These are phyloP conservation scores for Cephonodes hylas DNA, from an alignment of 2,888 invertebrate genomes.

Conservation along the genomic window DNA sequence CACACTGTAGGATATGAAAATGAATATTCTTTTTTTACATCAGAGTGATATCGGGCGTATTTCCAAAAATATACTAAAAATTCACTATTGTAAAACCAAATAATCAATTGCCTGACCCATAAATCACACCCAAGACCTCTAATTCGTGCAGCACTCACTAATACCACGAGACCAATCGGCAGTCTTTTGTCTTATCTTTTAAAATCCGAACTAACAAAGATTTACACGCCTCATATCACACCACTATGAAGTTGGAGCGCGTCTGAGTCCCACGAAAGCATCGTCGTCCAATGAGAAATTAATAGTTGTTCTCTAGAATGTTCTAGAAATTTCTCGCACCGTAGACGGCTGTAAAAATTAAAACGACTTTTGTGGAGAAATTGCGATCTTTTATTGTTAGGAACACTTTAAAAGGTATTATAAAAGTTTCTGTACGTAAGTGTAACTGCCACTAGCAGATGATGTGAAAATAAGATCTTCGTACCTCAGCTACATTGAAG, in stretches of 20 bases:
- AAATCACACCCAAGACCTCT: too few relatives aligned
- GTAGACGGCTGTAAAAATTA: not conserved
- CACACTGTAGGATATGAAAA: too few relatives aligned
- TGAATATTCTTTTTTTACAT: too few relatives aligned
- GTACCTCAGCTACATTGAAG: too few relatives aligned
- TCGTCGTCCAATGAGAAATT: conserved; percentile 21
- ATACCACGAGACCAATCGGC: not conserved
- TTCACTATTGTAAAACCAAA: too few relatives aligned
- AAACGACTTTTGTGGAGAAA: not conserved
- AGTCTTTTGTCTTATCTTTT: not conserved
- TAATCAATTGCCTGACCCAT: too few relatives aligned
- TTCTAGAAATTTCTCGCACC: not conserved
- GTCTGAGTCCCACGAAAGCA: conserved; percentile 13
- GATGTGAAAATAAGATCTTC: too few relatives aligned
- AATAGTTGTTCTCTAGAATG: conserved; percentile 25
- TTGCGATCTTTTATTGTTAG: not conserved
- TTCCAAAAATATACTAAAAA: too few relatives aligned
- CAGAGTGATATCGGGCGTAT: too few relatives aligned
- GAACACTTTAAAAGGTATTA: not conserved
- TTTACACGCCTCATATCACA: not conserved
- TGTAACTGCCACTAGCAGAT: too few relatives aligned
- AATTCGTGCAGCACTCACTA: too few relatives aligned
- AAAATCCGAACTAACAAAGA: not conserved
- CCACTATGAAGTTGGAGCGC: not conserved
- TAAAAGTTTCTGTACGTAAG: not conserved